phyloP scores from a whole-genome alignment of 2,797 vertebrate genomes.

The Manis pentadactyla region DNA sequence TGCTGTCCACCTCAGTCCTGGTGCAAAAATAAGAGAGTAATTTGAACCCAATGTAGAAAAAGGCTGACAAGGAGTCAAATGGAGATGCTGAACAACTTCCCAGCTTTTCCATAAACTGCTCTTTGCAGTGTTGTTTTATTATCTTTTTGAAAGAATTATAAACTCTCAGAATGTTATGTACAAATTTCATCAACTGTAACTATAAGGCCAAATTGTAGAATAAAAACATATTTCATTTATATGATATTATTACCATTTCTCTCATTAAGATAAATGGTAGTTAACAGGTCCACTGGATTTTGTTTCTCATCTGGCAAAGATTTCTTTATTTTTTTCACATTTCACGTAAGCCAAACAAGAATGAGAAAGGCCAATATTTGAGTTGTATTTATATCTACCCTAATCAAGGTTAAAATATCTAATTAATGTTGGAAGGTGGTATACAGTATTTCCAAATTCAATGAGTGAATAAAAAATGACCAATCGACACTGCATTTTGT shows the following conservation, averaged over 20 bases:
- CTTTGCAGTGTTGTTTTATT: not conserved
- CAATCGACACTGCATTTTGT: not conserved
- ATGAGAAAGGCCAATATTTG: not conserved
- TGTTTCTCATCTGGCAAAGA: not conserved
- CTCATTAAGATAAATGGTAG: not conserved
- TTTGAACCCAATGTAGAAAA: slow-evolving; percentile 41
- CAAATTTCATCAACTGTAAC: slow-evolving; percentile 8
- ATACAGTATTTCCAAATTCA: not conserved
- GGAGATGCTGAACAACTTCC: not conserved
- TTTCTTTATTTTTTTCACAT: slow-evolving; percentile 8
- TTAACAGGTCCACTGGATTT: not conserved
- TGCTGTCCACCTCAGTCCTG: not conserved
- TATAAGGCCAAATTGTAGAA: not conserved
- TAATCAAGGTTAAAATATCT: slow-evolving; percentile 31
- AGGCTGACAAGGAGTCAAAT: not conserved
- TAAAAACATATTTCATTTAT: slow-evolving; percentile 28
- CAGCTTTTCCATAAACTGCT: slow-evolving; percentile 25
- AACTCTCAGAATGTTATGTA: not conserved
- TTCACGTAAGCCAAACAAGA: slow-evolving; percentile 16
- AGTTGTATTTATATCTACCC: not conserved
- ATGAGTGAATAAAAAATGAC: slow-evolving; percentile 4
- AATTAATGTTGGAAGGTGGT: not conserved
- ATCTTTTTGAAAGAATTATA: not conserved
- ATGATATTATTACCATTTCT: not conserved
- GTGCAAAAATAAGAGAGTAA: not conserved